Evolutionary conservation across 2,888 invertebrate species (phyloP), one percentile per base, ranked within the genome.

Genomic region (Luperina nickerlii): DNA sequence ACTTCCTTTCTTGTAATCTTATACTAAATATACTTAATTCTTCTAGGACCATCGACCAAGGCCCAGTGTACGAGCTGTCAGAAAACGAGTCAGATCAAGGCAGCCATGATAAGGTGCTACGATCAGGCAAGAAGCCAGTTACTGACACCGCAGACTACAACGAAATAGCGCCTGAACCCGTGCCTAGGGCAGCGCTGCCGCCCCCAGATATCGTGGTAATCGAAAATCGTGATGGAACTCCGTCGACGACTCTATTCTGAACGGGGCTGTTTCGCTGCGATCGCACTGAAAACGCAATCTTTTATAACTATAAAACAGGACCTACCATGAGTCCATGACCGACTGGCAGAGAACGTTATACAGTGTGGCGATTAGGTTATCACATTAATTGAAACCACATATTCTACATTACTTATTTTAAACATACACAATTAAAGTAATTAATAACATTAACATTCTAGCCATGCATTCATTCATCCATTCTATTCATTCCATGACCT

Each of bases 191-290:
- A 0, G 80, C 75, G 0, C 79, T 89, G 0, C 67, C 90, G 0
- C 51, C 90, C 0, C 93, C 94, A 1, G 96, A 96, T 83, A 95
- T 96, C 63, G 96, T 96, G 88, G 96, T 96, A 90, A 90, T 89
- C 60, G 75, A 62, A 63, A 73, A 63, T 68, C 60, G 62, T 62
- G 71, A 74, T 51, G 74, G 75, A 62, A 71, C 57, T 71, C 38
- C 11, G 24, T 38, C 15, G 15, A 68, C 18, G n/a, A 38, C 3
- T 6, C 1, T 54, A 27, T 54, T 71, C 32, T 20, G 74, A 73
- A 66, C 69, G 38, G 70, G 18, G 24, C 70, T 38, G 9, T 24
- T 8, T 32, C 20, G 4, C 20, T 8, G 27, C 11, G 13, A 20
- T 13, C 8, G 7, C 24, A 42, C 7, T n/a, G 15, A 18, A 42